phyloP scores from a whole-genome alignment of 1,140 invertebrate genomes.

The Cotesia typhae region DNA sequence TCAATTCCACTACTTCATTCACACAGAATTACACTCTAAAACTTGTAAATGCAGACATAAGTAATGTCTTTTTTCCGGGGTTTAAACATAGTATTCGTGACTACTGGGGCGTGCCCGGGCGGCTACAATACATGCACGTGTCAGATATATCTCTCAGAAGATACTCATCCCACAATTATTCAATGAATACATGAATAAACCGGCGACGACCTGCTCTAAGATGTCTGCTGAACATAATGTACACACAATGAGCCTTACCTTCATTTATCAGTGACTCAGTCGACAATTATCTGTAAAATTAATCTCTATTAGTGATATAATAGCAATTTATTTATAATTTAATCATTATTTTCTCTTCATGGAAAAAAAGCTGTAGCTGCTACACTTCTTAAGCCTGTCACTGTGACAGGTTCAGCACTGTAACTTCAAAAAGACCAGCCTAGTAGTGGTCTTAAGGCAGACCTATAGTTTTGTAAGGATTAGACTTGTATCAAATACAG shows the following conservation, averaged over 20 bases:
- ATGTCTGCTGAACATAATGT: slow-evolving; percentile 40
- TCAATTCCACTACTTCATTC: slow-evolving; percentile 12
- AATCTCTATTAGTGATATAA: not conserved
- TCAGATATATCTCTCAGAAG: slow-evolving; percentile 3
- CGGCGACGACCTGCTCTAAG: slow-evolving; percentile 1
- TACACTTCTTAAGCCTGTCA: too few species aligned
- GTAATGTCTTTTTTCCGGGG: not conserved
- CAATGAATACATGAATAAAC: slow-evolving; percentile 49
- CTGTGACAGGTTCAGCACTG: too few species aligned
- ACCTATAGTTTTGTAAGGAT: too few species aligned
- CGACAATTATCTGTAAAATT: not conserved
- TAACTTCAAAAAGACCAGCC: too few species aligned
- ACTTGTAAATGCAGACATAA: not conserved
- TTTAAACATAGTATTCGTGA: not conserved
- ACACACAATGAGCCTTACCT: slow-evolving; percentile 23
- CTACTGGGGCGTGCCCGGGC: slow-evolving; percentile 5
- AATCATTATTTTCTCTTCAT: slow-evolving; percentile 6
- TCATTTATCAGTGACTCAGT: slow-evolving; percentile 14
- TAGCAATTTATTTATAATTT: not conserved
- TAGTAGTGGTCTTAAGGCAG: too few species aligned
- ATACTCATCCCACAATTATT: slow-evolving; percentile 44
- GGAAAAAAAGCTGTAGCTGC: not conserved
- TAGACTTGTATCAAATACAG: too few species aligned
- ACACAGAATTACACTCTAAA: not conserved
- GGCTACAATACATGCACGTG: slow-evolving; percentile 7